Conservation (phyloP, 2,888 invertebrate species). For the Agrochola circellaris region DNA sequence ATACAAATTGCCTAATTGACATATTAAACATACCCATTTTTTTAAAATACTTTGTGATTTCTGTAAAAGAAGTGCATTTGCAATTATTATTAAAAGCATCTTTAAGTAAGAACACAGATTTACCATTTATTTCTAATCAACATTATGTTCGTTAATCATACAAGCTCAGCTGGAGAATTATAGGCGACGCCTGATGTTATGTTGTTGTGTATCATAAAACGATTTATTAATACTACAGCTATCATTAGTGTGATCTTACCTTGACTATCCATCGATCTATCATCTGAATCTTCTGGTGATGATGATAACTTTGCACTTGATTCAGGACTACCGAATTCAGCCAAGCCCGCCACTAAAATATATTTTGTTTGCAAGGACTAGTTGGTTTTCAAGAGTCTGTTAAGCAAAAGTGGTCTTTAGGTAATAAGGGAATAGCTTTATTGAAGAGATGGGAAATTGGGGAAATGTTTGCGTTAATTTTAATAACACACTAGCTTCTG, state of each 20-base stretch:
- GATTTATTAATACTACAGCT: neutral
- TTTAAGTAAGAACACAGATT: neutral
- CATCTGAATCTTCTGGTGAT: neutral
- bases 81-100: neutral
- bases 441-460: neutral
- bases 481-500: no score
- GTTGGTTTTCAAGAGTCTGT: neutral
- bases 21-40: conserved; percentile 40
- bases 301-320: neutral
- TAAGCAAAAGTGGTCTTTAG: neutral
- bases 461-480: neutral
- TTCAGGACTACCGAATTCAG: neutral
- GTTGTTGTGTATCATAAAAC: neutral
- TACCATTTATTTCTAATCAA: neutral
- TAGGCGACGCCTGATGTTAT: neutral
- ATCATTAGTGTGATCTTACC: conserved; percentile 25
- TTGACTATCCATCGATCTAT: conserved; percentile 23
- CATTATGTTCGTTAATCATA: neutral
- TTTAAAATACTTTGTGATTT: conserved; percentile 61
- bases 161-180: neutral
- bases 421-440: neutral
- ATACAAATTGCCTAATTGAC: no score
- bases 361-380: neutral
- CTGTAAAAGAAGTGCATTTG: conserved; percentile 52
- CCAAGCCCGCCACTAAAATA: conserved; percentile 34